phyloP scores from a whole-genome alignment of 2,797 vertebrate genomes.

The Hippoglossus hippoglossus region DNA sequence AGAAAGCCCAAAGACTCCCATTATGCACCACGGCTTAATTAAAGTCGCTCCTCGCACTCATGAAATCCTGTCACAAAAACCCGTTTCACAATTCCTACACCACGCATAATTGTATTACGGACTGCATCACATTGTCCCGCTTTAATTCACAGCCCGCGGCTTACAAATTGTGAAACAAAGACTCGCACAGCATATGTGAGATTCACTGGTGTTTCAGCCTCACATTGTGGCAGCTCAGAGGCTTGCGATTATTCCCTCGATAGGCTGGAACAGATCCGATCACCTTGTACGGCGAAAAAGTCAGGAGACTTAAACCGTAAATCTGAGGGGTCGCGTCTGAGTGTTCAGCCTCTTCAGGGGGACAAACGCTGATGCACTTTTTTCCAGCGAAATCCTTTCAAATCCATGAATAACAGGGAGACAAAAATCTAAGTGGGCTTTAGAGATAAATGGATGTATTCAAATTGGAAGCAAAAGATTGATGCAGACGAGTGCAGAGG shows the following conservation, averaged over 20 bases:
- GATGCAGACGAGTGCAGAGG: neutral
- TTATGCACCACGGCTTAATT: constrained; percentile 75
- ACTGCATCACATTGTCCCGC: constrained; percentile 70
- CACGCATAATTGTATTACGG: constrained; percentile 79
- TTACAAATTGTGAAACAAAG: constrained; percentile 72
- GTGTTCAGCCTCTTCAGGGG: neutral
- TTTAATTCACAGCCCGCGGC: constrained; percentile 69
- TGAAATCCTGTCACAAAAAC: constrained; percentile 69
- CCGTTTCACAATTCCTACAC: constrained; percentile 73
- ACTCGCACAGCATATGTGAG: constrained; percentile 33
- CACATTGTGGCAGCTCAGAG: constrained; percentile 37
- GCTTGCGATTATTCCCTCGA: constrained; percentile 55
- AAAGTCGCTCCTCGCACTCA: constrained; percentile 64
- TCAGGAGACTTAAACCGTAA: neutral
- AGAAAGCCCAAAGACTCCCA: constrained; percentile 62
- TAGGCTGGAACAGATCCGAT: constrained; percentile 54
- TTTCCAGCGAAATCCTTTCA: neutral
- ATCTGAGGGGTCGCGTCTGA: neutral
- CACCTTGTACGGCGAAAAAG: constrained; percentile 4
- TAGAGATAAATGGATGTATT: neutral
- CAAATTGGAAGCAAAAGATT: neutral
- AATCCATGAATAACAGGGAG: neutral
- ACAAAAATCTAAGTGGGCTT: neutral
- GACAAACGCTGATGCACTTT: neutral
- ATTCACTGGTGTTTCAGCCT: constrained; percentile 48